Base-by-base conservation (phyloP, 64 coral and sea anemone species). In the Astreopora myriophthalma region DNA sequence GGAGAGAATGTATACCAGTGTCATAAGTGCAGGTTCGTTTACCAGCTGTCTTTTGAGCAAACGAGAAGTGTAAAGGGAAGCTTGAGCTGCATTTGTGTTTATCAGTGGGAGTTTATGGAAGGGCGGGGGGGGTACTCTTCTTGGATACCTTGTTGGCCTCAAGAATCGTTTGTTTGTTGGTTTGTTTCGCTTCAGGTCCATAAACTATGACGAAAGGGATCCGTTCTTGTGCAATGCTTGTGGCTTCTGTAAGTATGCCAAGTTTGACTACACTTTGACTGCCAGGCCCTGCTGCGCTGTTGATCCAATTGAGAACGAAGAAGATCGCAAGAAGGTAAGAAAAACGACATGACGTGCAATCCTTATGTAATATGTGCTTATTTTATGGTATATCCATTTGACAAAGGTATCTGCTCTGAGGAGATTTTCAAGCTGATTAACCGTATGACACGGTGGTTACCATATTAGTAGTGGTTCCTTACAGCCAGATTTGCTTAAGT, bases 1-100 rank as follows among this genome's bases (percentile, higher is more conserved):
- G 97, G 97, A 40, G 97, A 99, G 34, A 99, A 99, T 79, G 97
- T 99, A 8, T 99, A 99, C 36, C 97, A 99, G 82, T 99, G 97
- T 25, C 97, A 99, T 74, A 99, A 99, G 61, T 99, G 97, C 94
- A 95, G 97, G 97, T 99, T 49, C 58, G 44, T 70, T 83, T 37
- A 8, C 48, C 24, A 74, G 16, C 52, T 26, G 24, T 64, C 23
- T 55, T 19, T 16, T 16, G 16, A 55, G 12, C 10, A 13, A 16
- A 3, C 16, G 3, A 19, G 42, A 44, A 44, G 40, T 44, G 6
- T 44, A 44, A 44, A 44, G 6, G 11, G 40, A 44, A 11, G 40
- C 40, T 44, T 44, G 40, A n/a, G 40, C 40, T 44, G 40, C 40
- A 44, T 8, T 10, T 44, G 73, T 8, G 2, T 55, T 32, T 30